Conservation (phyloP, 2,797 vertebrate species). For the Pitangus sulphuratus region DNA sequence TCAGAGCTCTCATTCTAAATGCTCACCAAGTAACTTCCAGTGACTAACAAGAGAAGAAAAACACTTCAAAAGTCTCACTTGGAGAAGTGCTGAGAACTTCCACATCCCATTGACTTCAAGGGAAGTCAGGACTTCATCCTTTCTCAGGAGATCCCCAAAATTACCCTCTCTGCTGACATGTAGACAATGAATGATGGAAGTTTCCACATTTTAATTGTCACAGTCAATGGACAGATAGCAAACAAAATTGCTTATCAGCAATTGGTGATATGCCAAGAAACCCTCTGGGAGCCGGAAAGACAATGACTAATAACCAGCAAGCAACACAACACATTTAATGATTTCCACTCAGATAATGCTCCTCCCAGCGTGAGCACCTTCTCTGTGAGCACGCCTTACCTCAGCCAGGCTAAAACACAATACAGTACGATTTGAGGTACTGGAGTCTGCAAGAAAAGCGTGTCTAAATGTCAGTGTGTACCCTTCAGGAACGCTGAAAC, state of each 20-base stretch:
- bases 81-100: not conserved
- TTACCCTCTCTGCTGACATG: not conserved
- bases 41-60: not conserved
- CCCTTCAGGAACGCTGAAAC: not conserved
- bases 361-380: not conserved
- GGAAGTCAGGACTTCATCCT: not conserved
- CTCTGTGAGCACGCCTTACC: not conserved
- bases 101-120: not conserved
- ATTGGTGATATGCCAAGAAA: conserved; percentile 13
- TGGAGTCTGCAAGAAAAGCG: not conserved
- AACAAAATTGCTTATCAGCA: conserved; percentile 25
- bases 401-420: not conserved
- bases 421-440: not conserved
- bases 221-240: conserved; percentile 4
- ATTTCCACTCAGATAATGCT: not conserved
- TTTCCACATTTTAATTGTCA: conserved; percentile 23
- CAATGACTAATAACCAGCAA: not conserved
- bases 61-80: not conserved
- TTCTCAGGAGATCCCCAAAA: not conserved
- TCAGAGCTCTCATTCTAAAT: not conserved
- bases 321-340: not conserved
- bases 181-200: not conserved
- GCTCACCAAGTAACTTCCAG: not conserved
- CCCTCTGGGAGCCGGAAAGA: not conserved
- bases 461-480: not conserved